Conservation (phyloP, 2,797 vertebrate genomes). For the Mus spretus region DNA sequence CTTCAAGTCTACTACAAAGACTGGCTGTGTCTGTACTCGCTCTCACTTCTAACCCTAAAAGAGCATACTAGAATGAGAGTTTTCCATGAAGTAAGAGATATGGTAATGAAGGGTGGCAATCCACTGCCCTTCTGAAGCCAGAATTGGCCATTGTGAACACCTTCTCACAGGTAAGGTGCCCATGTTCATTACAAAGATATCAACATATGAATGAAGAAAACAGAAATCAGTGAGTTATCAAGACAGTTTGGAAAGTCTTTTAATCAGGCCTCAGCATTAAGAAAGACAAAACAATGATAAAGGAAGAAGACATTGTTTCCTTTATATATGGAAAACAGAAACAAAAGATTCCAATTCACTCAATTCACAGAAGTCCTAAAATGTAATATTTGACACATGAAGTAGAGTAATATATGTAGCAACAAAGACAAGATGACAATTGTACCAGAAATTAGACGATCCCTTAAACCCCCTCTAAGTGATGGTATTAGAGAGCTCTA, state of each 20-base stretch:
- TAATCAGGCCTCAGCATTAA: not conserved
- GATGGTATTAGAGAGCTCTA: not conserved
- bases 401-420: not conserved
- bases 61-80: not conserved
- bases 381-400: not conserved
- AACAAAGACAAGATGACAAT: not conserved
- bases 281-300: not conserved
- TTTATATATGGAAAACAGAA: not conserved
- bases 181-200: not conserved
- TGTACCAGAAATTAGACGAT: not conserved
- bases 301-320: not conserved
- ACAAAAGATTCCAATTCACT: not conserved
- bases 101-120: not conserved
- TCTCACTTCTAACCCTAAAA: not conserved
- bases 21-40: not conserved
- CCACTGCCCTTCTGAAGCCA: not conserved
- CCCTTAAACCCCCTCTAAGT: fast-evolving
- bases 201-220: not conserved
- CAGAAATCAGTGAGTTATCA: not conserved
- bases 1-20: too few species aligned
- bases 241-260: not conserved
- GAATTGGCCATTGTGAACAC: not conserved
- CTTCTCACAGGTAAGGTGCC: not conserved
- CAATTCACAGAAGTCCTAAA: not conserved
- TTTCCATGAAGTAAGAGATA: not conserved